These are phyloP conservation scores for Drosophila malerkotliana DNA, from an alignment of 1,140 invertebrate genomes.

Conservation along the genomic window DNA sequence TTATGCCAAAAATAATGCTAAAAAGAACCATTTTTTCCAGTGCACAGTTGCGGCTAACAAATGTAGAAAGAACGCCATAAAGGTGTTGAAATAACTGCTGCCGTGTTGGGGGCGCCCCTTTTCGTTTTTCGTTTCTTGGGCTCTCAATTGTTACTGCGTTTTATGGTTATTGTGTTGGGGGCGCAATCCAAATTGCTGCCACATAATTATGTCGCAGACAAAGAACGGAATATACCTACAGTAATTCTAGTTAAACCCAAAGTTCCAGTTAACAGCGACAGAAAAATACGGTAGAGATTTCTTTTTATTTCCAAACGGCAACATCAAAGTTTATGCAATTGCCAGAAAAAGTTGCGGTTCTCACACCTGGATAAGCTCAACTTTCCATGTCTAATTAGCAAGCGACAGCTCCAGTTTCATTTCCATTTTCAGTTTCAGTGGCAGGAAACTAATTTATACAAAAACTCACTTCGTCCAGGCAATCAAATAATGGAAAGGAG, in stretches of 20 bases:
- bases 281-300: slow-evolving; percentile 7
- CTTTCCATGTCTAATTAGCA: slow-evolving; percentile 73
- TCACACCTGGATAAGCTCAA: slow-evolving; percentile 44
- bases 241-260: slow-evolving; percentile 22
- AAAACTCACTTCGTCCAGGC: slow-evolving; percentile 49
- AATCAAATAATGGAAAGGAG: slow-evolving; percentile 52
- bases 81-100: slow-evolving; percentile 81
- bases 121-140: slow-evolving; percentile 42
- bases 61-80: slow-evolving; percentile 65
- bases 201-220: slow-evolving; percentile 76
- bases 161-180: slow-evolving; percentile 70
- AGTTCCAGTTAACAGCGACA: slow-evolving; percentile 19
- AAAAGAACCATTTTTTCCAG: slow-evolving; percentile 1
- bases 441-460: slow-evolving; percentile 68
- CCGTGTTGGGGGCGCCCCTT: slow-evolving; percentile 26
- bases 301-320: neutral
- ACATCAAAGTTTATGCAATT: slow-evolving; percentile 30
- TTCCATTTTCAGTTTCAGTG: slow-evolving; percentile 1
- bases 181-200: slow-evolving; percentile 74
- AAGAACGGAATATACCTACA: slow-evolving; percentile 20
- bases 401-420: slow-evolving; percentile 22
- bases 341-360: slow-evolving; percentile 36
- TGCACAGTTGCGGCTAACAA: slow-evolving; percentile 44
- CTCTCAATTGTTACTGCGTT: slow-evolving; percentile 70
- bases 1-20: too few relatives aligned